Evolutionary conservation across 2,797 vertebrate genomes (phyloP), one percentile per base, ranked within the genome.

Genomic region (Clamator glandarius): DNA sequence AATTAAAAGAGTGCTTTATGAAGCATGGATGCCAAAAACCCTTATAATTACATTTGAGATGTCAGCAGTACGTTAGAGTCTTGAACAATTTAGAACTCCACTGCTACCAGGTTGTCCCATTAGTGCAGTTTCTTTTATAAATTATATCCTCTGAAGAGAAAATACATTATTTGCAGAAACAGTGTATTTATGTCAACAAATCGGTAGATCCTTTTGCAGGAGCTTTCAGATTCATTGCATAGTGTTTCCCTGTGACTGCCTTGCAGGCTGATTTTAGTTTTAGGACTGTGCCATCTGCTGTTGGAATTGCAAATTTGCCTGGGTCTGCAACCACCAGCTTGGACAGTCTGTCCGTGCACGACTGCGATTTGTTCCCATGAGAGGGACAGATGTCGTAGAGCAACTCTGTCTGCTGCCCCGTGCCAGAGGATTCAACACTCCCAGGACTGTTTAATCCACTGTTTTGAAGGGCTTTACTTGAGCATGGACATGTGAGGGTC

Each of bases 241-340:
- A 14, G 0, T 18, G 50, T 24, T 72, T 78, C 35, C 46, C 35
- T 0, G 5, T 6, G 25, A 19, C 52, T 35, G 62, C 50, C 33
- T 54, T 11, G 15, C 19, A 41, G 35, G 10, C 23, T 64, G 74
- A 39, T 74, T 97, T 97, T 92, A 41, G 77, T 94, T 95, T 95
- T 97, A 79, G 72, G 92, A 96, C 70, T 91, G 31, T 93, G 96
- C 96, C 96, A 96, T 80, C 96, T 97, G 92, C 95, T 93, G 96
- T 94, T 85, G 50, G 61, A 95, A 87, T 33, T 83, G 85, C 54
- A 94, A 23, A 96, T 93, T 86, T 95, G 61, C 35, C 67, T 29
- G 35, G 6, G 13, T 54, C 29, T 14, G 52, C 51, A 48, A 11
- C 0, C 9, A 2, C 46, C 55, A 24, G 35, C n/a, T 69, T 35